Evolutionary conservation across 2,797 vertebrate genomes (phyloP), one percentile per base, ranked within the genome.

Genomic region (Sebastes cheni): DNA sequence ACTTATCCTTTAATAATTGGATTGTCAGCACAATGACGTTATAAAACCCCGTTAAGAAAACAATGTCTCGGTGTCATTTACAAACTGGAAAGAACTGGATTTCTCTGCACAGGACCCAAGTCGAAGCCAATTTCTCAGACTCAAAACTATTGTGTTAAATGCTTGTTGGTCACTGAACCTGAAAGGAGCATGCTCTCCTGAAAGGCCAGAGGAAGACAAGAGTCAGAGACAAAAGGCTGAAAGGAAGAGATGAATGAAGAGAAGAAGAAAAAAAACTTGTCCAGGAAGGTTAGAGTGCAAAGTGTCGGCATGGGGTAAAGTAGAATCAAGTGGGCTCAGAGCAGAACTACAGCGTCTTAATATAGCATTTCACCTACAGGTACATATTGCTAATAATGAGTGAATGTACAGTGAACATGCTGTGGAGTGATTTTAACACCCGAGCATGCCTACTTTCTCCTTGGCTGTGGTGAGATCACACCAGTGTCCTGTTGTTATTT

Each of bases 131-230:
- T 77, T 86, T 80, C 71, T 91, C 78, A 88, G 85, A 72, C 76
- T 81, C 10, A 8, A 52, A 62, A 72, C 72, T 29, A 77, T 92
- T 91, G 83, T 89, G 68, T 70, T 60, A 72, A 65, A 69, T 52
- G 84, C 72, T 85, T 85, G 82, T 81, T 84, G 86, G 72, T 83
- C 91, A 84, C 54, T 94, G 93, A 94, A 93, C 91, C 92, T 86
- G 88, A 95, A 93, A 88, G n/a, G 62, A 87, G 81, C 56, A 80
- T 10, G 16, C 67, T 80, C 82, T 77, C 75, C 78, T 87, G 79
- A 88, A 90, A 86, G 82, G 81, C 79, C 23, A 20, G 62, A 80
- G 77, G 85, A 90, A 86, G 89, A 88, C 82, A 27, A 85, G 84
- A 81, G 74, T 65, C 68, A 0, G 75, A 64, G 69, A 92, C 88